These are phyloP conservation scores for Cerastis rubricosa DNA, from an alignment of 2,888 invertebrate species.

Conservation along the genomic window DNA sequence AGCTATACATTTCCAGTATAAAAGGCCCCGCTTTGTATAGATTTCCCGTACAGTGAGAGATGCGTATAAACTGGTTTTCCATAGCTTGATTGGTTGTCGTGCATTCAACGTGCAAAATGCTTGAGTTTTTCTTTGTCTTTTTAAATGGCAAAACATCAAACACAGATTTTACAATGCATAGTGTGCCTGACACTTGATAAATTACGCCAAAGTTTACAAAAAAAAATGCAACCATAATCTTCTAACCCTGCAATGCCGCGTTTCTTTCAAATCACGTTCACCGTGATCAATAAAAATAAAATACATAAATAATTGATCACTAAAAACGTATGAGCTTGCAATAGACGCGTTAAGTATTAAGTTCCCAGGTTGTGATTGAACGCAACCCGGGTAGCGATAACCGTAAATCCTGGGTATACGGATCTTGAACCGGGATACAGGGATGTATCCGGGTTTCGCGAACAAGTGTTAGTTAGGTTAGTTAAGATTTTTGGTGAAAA, in stretches of 20 bases:
- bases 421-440: slow-evolving; percentile 74
- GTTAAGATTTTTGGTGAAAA: background rate
- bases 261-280: slow-evolving; percentile 68
- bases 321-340: slow-evolving; percentile 71
- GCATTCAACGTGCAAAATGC: no score
- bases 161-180: background rate
- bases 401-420: slow-evolving; percentile 88
- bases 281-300: slow-evolving; percentile 68
- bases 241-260: slow-evolving; percentile 15
- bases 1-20: no score
- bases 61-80: no score
- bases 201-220: background rate
- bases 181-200: background rate
- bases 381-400: slow-evolving; percentile 88
- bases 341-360: slow-evolving; percentile 85
- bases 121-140: background rate
- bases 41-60: no score
- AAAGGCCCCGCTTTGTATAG: no score
- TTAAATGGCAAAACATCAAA: background rate
- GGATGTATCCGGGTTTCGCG: slow-evolving; percentile 63
- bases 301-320: slow-evolving; percentile 67
- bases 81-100: no score
- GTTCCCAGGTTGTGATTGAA: slow-evolving; percentile 89
- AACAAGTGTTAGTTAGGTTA: slow-evolving; percentile 2
- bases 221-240: background rate